A percentile compares a stretch with the other conserved stretches of the same genome.
phyloP scores from a whole-genome alignment of 2,888 invertebrate species.

The Nowickia ferox region DNA sequence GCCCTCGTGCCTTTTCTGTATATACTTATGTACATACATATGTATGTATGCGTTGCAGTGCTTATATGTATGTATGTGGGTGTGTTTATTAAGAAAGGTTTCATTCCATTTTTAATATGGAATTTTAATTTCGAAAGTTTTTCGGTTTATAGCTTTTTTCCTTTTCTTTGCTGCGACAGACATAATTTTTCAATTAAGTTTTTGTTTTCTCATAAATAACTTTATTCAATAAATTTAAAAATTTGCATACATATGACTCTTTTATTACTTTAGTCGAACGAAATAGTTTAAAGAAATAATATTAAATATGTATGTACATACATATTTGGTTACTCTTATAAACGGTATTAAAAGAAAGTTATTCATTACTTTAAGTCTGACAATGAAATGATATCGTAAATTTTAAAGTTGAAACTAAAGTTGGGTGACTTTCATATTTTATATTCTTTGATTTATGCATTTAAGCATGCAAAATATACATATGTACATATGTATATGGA shows the following conservation, averaged over 20 bases:
- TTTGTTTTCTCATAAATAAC: slow-evolving; percentile 44
- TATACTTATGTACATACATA: background rate
- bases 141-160: slow-evolving; percentile 39
- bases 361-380: background rate
- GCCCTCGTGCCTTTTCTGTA: background rate
- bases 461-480: too few species aligned
- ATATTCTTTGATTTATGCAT: too few species aligned
- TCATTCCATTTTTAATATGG: slow-evolving; percentile 34
- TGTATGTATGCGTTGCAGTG: background rate
- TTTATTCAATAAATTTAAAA: slow-evolving; percentile 40
- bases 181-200: slow-evolving; percentile 65
- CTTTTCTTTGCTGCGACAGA: slow-evolving; percentile 12
- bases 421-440: background rate
- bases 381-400: background rate
- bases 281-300: slow-evolving; percentile 36
- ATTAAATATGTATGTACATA: background rate
- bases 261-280: slow-evolving; percentile 18
- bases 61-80: background rate
- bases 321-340: background rate
- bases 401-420: background rate
- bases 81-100: slow-evolving; percentile 20
- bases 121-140: slow-evolving; percentile 70
- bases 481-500: too few species aligned
- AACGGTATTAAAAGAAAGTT: slow-evolving; percentile 53
- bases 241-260: slow-evolving; percentile 35